These are phyloP conservation scores for Argyresthia albistria DNA, from an alignment of 2,888 invertebrate species.

Conservation along the genomic window DNA sequence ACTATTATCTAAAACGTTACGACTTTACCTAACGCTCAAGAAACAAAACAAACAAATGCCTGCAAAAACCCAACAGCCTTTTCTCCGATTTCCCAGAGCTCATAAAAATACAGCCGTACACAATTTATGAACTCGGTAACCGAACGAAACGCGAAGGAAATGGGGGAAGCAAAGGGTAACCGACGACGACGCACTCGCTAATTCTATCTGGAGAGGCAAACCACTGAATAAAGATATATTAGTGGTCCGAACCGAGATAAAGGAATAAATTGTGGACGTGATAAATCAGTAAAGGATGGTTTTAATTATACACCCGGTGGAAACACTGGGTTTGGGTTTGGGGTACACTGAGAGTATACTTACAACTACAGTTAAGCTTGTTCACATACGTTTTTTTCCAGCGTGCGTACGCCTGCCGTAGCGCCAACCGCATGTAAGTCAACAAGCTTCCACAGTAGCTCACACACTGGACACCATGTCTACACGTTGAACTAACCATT, in stretches of 20 bases:
- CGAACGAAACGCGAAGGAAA: not conserved
- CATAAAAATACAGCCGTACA: not conserved
- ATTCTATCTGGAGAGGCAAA: conserved; percentile 42
- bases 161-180: conserved; percentile 15
- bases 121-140: conserved; percentile 1
- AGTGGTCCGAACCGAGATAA: conserved; percentile 61
- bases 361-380: too few species aligned
- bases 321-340: conserved; percentile 18
- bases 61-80: not conserved
- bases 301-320: conserved; percentile 60
- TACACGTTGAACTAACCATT: too few species aligned
- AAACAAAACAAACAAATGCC: not conserved
- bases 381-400: too few species aligned
- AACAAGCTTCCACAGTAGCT: too few species aligned
- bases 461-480: too few species aligned
- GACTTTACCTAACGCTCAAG: not conserved
- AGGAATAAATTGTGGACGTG: conserved; percentile 66
- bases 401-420: too few species aligned
- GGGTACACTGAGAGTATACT: conserved; percentile 4
- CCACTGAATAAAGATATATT: conserved; percentile 66
- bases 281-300: conserved; percentile 69
- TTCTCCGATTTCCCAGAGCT: too few species aligned
- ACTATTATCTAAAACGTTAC: too few species aligned
- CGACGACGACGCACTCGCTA: conserved; percentile 52
- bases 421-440: too few species aligned